These are phyloP conservation scores for Quadriops clusia DNA, from an alignment of 2,888 invertebrate species.

Conservation along the genomic window DNA sequence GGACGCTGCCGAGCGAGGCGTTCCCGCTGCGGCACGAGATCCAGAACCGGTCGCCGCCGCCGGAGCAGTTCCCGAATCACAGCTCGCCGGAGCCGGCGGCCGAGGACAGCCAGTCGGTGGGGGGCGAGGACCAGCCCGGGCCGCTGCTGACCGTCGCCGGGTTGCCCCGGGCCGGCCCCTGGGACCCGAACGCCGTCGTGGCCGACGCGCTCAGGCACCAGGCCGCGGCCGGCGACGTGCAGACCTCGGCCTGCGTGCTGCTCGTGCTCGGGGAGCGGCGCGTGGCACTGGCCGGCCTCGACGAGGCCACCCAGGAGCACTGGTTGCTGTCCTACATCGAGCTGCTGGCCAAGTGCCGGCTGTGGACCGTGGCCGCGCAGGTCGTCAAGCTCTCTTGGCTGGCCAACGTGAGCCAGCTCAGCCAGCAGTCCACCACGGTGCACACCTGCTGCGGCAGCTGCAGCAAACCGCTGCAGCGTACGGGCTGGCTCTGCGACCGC, in stretches of 20 bases:
- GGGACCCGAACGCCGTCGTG: constrained; percentile 60
- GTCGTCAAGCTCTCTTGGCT: constrained; percentile 72
- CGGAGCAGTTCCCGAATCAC: constrained; percentile 43
- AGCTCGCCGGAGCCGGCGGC: constrained; percentile 39
- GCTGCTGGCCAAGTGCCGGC: constrained; percentile 58
- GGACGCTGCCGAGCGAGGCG: constrained; percentile 70
- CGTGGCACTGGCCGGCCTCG: constrained; percentile 33
- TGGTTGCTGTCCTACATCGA: constrained; percentile 79
- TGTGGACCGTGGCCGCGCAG: constrained; percentile 66
- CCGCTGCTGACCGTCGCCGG: constrained; percentile 36
- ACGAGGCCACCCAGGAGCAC: constrained; percentile 56
- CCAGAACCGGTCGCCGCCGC: constrained; percentile 49
- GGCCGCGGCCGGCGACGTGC: constrained; percentile 76
- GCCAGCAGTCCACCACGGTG: constrained; percentile 79
- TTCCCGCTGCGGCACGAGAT: constrained; percentile 69
- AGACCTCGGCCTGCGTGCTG: constrained; percentile 73
- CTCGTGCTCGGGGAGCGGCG: constrained; percentile 57
- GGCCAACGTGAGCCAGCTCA: constrained; percentile 63
- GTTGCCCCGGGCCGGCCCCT: constrained; percentile 43
- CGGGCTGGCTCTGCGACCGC: constrained; percentile 67
- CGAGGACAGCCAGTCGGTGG: constrained; percentile 19
- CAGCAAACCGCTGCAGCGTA: constrained; percentile 56
- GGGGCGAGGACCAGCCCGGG: constrained; percentile 18
- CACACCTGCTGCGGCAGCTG: constrained; percentile 68
- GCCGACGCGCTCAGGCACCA: constrained; percentile 65